A percentile compares a stretch with the other conserved stretches of the same genome.
These are phyloP conservation scores for Drosophila bunnanda DNA, from an alignment of 2,888 invertebrate genomes.

Conservation along the genomic window DNA sequence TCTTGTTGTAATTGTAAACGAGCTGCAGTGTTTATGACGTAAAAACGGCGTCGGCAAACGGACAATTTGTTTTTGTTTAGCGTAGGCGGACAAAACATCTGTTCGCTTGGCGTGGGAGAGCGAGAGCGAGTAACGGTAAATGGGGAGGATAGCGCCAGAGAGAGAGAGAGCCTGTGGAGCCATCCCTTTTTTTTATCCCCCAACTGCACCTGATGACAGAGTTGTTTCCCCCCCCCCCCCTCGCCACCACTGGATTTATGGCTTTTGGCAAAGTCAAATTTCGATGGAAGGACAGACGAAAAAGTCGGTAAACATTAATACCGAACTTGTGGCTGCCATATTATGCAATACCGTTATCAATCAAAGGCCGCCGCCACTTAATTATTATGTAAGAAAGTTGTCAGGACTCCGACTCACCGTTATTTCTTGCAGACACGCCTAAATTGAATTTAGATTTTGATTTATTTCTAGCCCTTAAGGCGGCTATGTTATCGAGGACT, in stretches of 20 bases:
- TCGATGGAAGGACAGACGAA: slow-evolving; percentile 26
- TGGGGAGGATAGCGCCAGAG: slow-evolving; percentile 10
- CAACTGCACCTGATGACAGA: slow-evolving; percentile 37
- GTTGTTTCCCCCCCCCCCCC: slow-evolving; percentile 27
- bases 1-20: slow-evolving; percentile 50
- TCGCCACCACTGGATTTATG: slow-evolving; percentile 20
- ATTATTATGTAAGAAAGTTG: slow-evolving; percentile 55
- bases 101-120: slow-evolving; percentile 54
- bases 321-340: slow-evolving; percentile 35
- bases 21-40: slow-evolving; percentile 48
- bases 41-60: slow-evolving; percentile 50
- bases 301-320: slow-evolving; percentile 33
- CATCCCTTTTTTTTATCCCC: slow-evolving; percentile 33
- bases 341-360: slow-evolving; percentile 56
- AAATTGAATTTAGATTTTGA: slow-evolving; percentile 21
- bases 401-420: slow-evolving; percentile 49
- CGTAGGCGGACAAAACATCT: slow-evolving; percentile 66
- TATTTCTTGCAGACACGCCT: slow-evolving; percentile 39
- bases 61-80: slow-evolving; percentile 76
- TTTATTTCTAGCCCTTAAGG: slow-evolving; percentile 5
- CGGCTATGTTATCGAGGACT: slow-evolving; percentile 26
- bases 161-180: slow-evolving; percentile 6
- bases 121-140: slow-evolving; percentile 16
- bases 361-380: slow-evolving; percentile 8
- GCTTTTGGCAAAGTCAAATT: slow-evolving; percentile 39